phyloP scores from a whole-genome alignment of 2,888 invertebrate genomes.

The Hanleya hanleyi region DNA sequence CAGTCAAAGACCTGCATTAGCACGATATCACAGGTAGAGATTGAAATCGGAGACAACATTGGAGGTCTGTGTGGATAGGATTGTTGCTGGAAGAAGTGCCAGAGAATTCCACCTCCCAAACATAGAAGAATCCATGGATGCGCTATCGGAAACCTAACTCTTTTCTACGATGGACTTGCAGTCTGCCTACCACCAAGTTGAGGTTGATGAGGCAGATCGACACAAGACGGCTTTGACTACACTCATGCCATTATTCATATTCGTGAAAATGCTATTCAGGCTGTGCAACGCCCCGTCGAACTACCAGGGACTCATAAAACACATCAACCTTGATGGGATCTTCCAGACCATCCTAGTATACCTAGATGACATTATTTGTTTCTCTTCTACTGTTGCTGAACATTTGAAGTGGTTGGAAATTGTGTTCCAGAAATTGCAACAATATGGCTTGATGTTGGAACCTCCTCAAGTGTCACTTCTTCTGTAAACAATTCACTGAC shows the following conservation, averaged over 20 bases:
- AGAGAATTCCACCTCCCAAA: constrained; percentile 18
- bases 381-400: neutral
- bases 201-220: constrained; percentile 13
- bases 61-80: neutral
- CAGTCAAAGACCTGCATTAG: constrained; percentile 4
- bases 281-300: too few relatives aligned
- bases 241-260: constrained; percentile 17
- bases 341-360: too few relatives aligned
- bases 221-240: constrained; percentile 15
- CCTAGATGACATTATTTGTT: too few relatives aligned
- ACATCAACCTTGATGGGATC: constrained; percentile 12
- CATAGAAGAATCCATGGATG: constrained; percentile 18
- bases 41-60: neutral
- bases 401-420: neutral
- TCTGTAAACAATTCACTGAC: too few relatives aligned
- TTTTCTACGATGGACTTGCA: too few relatives aligned
- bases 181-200: constrained; percentile 17
- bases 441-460: too few relatives aligned
- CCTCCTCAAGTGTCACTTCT: too few relatives aligned
- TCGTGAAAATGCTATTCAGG: too few relatives aligned
- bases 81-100: neutral
- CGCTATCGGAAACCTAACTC: neutral
- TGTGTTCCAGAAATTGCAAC: neutral
- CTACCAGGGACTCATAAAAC: too few relatives aligned
- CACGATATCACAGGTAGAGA: constrained; percentile 5